Evolutionary conservation across 2,888 invertebrate genomes (phyloP).

Genomic region (Alloscopus bannaensis): DNA sequence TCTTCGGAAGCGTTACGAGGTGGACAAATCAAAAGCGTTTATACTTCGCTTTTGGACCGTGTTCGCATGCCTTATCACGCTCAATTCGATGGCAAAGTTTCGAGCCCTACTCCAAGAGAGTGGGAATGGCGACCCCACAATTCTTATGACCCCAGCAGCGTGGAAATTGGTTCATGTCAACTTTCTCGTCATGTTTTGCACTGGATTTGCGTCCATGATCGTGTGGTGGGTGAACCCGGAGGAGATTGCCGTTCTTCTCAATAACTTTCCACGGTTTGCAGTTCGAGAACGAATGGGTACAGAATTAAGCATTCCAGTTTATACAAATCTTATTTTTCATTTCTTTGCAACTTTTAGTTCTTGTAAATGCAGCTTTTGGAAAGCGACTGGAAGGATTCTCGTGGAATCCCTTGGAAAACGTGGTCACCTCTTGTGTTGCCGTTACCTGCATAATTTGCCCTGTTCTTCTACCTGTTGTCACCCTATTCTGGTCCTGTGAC

Average conservation of each 20-base stretch:
- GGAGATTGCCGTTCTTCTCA: slow-evolving; percentile 9
- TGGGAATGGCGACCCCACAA: neutral
- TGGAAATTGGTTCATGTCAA: slow-evolving; percentile 12
- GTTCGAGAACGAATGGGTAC: slow-evolving; percentile 6
- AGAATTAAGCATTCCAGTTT: neutral
- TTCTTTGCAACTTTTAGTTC: neutral
- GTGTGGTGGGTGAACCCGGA: neutral
- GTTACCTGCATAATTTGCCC: neutral
- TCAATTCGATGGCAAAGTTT: slow-evolving; percentile 10
- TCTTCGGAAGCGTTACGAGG: neutral
- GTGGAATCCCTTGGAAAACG: slow-evolving; percentile 29
- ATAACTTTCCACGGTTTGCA: slow-evolving; percentile 12
- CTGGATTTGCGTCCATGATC: neutral
- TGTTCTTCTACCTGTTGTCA: slow-evolving; percentile 18
- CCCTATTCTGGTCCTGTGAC: slow-evolving; percentile 28
- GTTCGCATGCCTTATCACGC: neutral
- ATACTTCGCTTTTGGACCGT: slow-evolving; percentile 11
- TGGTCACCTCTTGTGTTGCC: neutral
- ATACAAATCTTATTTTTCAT: neutral
- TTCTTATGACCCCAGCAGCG: neutral
- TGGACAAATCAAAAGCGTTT: neutral
- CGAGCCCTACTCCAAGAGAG: neutral
- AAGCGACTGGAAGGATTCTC: slow-evolving; percentile 13
- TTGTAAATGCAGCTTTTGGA: slow-evolving; percentile 9
- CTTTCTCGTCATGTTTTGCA: neutral